These are phyloP conservation scores for Halictus ligatus DNA, from an alignment of 2,888 invertebrate genomes.

Conservation along the genomic window DNA sequence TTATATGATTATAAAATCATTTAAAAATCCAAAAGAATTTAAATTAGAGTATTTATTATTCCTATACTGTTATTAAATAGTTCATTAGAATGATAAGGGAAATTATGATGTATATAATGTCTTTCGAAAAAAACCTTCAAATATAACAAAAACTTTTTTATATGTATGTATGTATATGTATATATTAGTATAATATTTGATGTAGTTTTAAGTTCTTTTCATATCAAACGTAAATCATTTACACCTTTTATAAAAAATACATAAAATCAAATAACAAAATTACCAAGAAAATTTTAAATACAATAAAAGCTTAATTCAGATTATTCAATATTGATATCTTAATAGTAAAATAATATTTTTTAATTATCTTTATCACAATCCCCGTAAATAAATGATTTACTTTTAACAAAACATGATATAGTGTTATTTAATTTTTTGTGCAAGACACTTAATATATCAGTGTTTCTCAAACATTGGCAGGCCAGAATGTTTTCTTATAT, in stretches of 20 bases:
- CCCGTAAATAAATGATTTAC: slow-evolving; percentile 47
- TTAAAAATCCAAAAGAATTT: slow-evolving; percentile 10
- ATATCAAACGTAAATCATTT: slow-evolving; percentile 7
- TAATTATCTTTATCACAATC: slow-evolving; percentile 45
- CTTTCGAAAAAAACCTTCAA: not conserved
- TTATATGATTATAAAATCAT: not conserved
- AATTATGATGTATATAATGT: not conserved
- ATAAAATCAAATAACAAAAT: not conserved
- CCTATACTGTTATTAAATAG: slow-evolving; percentile 1
- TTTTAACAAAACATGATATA: slow-evolving; percentile 70
- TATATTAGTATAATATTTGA: not conserved
- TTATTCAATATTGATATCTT: slow-evolving; percentile 20
- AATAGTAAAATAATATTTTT: slow-evolving; percentile 15
- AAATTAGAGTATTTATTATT: slow-evolving; percentile 1
- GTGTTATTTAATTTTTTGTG: slow-evolving; percentile 71
- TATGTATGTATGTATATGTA: not conserved
- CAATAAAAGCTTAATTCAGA: slow-evolving; percentile 33
- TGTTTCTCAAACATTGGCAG: slow-evolving; percentile 80
- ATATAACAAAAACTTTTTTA: not conserved
- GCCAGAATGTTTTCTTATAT: slow-evolving; percentile 61
- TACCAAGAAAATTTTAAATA: slow-evolving; percentile 13
- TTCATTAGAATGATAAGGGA: not conserved
- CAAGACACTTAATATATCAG: slow-evolving; percentile 77
- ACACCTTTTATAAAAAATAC: slow-evolving; percentile 12
- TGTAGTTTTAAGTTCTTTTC: slow-evolving; percentile 6